A percentile compares a stretch with the other conserved stretches of the same genome.
Evolutionary conservation across 1,140 invertebrate species (phyloP).

Genomic region (Macrocentrus cingulum): DNA sequence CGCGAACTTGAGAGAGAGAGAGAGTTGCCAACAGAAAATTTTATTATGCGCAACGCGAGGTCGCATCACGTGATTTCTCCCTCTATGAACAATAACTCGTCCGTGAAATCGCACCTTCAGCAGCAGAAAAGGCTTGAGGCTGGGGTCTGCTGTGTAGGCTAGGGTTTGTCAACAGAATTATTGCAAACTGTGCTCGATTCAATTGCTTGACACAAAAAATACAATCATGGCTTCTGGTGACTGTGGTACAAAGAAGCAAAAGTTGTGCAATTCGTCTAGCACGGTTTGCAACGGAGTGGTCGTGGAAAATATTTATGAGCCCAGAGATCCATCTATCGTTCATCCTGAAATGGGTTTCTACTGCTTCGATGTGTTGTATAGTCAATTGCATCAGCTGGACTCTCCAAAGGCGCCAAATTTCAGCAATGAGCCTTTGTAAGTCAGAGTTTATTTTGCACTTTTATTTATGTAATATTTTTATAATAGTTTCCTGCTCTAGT

Average conservation of each 20-base stretch:
- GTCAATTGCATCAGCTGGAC: constrained; percentile 89
- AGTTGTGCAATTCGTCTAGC: constrained; percentile 74
- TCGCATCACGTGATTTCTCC: no score
- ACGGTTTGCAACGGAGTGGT: constrained; percentile 58
- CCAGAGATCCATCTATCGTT: constrained; percentile 67
- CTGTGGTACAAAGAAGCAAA: constrained; percentile 87
- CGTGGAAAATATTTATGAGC: constrained; percentile 40
- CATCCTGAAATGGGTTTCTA: constrained; percentile 96
- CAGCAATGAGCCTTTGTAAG: constrained; percentile 94
- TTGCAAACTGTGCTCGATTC: neutral
- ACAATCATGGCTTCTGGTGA: constrained; percentile 77
- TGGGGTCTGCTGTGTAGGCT: neutral
- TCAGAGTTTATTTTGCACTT: constrained; percentile 7
- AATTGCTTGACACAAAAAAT: constrained; percentile 6
- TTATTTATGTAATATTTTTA: neutral
- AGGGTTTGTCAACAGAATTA: no score
- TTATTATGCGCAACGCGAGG: no score
- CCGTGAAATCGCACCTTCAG: no score
- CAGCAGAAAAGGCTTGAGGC: no score
- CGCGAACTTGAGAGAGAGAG: no score
- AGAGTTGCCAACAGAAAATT: no score
- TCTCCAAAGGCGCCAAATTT: constrained; percentile 87
- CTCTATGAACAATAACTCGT: no score
- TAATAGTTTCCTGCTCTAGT: no score
- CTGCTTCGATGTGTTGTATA: constrained; percentile 96